Percentiles rank a stretch among this genome's conserved stretches.
Conservation (phyloP, 2,888 invertebrate species). For the Leptinotarsa juncta region DNA sequence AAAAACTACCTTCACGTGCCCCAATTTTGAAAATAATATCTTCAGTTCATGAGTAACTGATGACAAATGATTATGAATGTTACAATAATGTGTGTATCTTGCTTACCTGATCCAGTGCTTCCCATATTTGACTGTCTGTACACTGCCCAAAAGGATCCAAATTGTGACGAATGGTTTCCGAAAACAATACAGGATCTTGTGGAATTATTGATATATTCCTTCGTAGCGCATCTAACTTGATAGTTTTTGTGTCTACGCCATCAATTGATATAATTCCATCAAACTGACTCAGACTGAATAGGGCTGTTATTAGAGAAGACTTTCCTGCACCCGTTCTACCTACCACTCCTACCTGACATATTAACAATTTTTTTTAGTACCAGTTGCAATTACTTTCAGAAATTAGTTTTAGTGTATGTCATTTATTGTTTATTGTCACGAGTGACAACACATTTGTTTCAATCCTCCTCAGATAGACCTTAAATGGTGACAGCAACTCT, state of each 20-base stretch:
- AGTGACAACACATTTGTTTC: no score
- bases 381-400: no score
- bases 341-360: conserved; percentile 27
- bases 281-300: conserved; percentile 82
- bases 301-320: conserved; percentile 74
- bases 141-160: conserved; percentile 88
- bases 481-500: no score
- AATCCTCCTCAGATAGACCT: no score
- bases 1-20: no score
- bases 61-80: no score
- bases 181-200: conserved; percentile 86
- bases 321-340: conserved; percentile 23
- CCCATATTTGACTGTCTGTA: conserved; percentile 82
- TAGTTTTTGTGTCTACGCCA: conserved; percentile 72
- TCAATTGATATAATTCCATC: conserved; percentile 86
- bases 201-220: conserved; percentile 84
- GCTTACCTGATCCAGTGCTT: conserved; percentile 80
- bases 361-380: not conserved
- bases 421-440: no score
- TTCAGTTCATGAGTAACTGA: no score
- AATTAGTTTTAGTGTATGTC: no score
- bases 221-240: conserved; percentile 80
- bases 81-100: no score
- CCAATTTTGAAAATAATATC: no score
- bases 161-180: conserved; percentile 86